Evolutionary conservation across 1,140 invertebrate genomes (phyloP), one percentile per base, ranked within the genome.

Genomic region (Dendroctonus ponderosae): DNA sequence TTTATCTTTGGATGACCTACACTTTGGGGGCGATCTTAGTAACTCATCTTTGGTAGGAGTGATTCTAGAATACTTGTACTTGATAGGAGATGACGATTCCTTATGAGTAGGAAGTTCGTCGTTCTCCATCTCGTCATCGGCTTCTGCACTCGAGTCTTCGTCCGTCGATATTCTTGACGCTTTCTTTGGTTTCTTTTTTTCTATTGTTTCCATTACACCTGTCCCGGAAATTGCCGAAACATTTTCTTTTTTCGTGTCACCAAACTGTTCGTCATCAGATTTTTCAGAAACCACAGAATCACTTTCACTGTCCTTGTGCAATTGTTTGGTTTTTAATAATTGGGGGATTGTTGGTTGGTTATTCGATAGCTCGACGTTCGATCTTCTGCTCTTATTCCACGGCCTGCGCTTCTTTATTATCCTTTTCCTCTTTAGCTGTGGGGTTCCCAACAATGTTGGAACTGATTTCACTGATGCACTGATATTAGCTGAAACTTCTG

Each of bases 51-150:
- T 71, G 38, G 61, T 48, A 62, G 68, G 82, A 79, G 9, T 78
- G 39, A 49, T 66, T 66, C 62, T 74, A 11, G 54, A 46, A 40
- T 71, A 73, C 44, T 83, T 82, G 12, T 80, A 81, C 69, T 74
- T 77, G n/a, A 62, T 71, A n/a, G 75, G 70, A 8, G 74, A 69
- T 37, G 66, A 52, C 41, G 62, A 61, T 43, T 70, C 71, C 72
- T 76, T 72, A 43, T 54, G 71, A 64, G 60, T 49, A 11, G 70
- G 67, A 40, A 75, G 67, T 74, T 85, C 83, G 60, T 86, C 83
- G 38, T 83, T 81, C 70, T 86, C 84, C 84, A 85, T 85, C 74
- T 86, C 84, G 72, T 86, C 84, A 75, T 85, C 84, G 15, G 83
- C 84, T 74, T 86, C 84, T 5, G 83, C 84, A 26, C 82, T 85